Percentiles rank a stretch among this genome's conserved stretches.
Evolutionary conservation across 1,140 invertebrate genomes (phyloP).

Genomic region (Drosophila willistoni): DNA sequence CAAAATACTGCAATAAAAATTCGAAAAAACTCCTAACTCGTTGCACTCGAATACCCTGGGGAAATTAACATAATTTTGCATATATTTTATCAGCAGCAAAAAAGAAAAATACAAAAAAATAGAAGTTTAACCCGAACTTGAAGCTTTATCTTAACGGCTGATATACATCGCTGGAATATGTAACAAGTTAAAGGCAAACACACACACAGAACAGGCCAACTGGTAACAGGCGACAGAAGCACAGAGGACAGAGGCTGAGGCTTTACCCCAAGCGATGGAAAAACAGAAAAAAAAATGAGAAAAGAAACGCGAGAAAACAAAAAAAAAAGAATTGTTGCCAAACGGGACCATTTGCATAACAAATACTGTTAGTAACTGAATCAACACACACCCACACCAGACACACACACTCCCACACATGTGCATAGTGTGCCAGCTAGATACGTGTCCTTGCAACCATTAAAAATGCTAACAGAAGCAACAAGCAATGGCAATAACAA

Average conservation of each 20-base stretch:
- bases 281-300: slow-evolving; percentile 9
- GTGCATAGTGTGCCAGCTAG: slow-evolving; percentile 27
- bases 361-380: slow-evolving; percentile 77
- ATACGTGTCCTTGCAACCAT: slow-evolving; percentile 71
- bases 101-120: slow-evolving; percentile 34
- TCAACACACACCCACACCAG: slow-evolving; percentile 57
- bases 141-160: slow-evolving; percentile 65
- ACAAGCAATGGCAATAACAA: slow-evolving; percentile 17
- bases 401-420: slow-evolving; percentile 15
- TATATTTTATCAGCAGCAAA: slow-evolving; percentile 61
- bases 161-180: slow-evolving; percentile 76
- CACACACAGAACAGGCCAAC: slow-evolving; percentile 24
- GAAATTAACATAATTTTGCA: slow-evolving; percentile 76
- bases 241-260: not conserved
- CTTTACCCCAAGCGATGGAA: slow-evolving; percentile 3
- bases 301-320: slow-evolving; percentile 22
- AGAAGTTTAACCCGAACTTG: slow-evolving; percentile 52
- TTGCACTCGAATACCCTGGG: slow-evolving; percentile 67
- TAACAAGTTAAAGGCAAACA: slow-evolving; percentile 75
- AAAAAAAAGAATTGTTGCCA: slow-evolving; percentile 39
- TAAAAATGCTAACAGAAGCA: slow-evolving; percentile 71
- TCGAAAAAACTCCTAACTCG: slow-evolving; percentile 54
- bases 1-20: slow-evolving; percentile 56
- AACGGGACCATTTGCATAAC: slow-evolving; percentile 79
- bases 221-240: not conserved